These are phyloP conservation scores for Bufo gargarizans DNA, from an alignment of 2,113 vertebrate species.

Conservation along the genomic window DNA sequence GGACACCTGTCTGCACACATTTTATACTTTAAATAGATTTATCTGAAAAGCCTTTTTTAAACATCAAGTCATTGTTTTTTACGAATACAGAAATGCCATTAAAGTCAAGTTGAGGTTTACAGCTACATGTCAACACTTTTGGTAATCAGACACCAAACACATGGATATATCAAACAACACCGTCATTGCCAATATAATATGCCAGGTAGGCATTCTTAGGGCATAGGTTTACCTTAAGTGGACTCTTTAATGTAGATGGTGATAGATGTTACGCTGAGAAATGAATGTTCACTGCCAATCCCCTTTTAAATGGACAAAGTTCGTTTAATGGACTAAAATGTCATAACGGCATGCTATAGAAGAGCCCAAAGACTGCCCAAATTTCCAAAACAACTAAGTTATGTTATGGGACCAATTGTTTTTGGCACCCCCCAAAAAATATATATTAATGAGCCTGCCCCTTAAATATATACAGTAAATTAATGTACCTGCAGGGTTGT, in stretches of 20 bases:
- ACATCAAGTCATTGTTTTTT: slow-evolving; percentile 36
- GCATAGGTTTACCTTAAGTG: not conserved
- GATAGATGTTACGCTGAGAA: not conserved
- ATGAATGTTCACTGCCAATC: slow-evolving; percentile 9
- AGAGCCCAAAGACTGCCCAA: not conserved
- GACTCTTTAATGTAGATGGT: not conserved
- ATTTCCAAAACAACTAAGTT: not conserved
- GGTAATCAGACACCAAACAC: slow-evolving; percentile 32
- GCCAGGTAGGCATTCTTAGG: not conserved
- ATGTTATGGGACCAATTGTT: not conserved
- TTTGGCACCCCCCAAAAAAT: not conserved
- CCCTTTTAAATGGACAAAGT: not conserved
- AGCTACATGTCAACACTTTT: slow-evolving; percentile 35
- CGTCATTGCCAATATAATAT: slow-evolving; percentile 22
- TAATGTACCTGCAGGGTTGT: not conserved
- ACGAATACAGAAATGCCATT: slow-evolving; percentile 30
- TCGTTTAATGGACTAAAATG: not conserved
- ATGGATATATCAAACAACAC: slow-evolving; percentile 10
- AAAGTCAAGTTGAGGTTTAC: slow-evolving; percentile 53
- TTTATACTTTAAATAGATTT: slow-evolving; percentile 46
- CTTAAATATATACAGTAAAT: not conserved
- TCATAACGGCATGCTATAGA: not conserved
- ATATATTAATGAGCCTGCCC: not conserved
- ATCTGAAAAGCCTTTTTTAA: slow-evolving; percentile 39
- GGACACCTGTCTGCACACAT: slow-evolving; percentile 36